A percentile compares a stretch with the other conserved stretches of the same genome.
phyloP scores from a whole-genome alignment of 2,797 vertebrate species.

The Jordanella pulchra region DNA sequence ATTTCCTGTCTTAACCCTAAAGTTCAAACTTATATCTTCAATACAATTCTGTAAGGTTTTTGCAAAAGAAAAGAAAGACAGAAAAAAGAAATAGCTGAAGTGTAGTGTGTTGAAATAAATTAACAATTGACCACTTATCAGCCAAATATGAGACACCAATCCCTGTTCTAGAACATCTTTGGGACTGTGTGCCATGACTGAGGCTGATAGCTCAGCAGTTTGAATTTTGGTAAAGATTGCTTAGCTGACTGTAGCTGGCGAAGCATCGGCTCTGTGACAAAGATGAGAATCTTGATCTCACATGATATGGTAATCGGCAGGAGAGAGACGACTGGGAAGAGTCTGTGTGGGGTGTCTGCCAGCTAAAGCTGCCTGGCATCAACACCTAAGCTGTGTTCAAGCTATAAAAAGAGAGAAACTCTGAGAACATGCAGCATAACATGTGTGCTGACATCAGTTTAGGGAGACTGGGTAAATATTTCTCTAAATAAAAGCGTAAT shows the following conservation, averaged over 20 bases:
- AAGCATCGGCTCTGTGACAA: conserved; percentile 7
- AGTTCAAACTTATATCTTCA: neutral
- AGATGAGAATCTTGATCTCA: conserved; percentile 32
- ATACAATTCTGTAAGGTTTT: neutral
- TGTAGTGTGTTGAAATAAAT: conserved; percentile 28
- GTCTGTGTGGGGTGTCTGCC: neutral
- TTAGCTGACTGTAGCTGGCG: conserved; percentile 26
- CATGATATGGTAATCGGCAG: conserved; percentile 18
- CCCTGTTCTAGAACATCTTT: conserved; percentile 57
- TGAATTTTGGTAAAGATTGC: conserved; percentile 20
- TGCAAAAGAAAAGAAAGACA: neutral
- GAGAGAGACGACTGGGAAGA: neutral
- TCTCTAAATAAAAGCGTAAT: neutral
- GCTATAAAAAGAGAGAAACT: conserved; percentile 11
- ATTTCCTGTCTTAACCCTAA: neutral
- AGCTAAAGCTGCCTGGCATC: conserved; percentile 16
- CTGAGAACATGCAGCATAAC: neutral
- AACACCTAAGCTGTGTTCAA: conserved; percentile 16
- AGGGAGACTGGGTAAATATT: neutral
- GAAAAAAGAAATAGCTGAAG: conserved; percentile 16
- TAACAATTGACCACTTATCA: conserved; percentile 37
- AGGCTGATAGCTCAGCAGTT: conserved; percentile 40
- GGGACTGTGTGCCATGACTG: conserved; percentile 45
- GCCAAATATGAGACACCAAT: conserved; percentile 28
- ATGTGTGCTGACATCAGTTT: neutral